A percentile compares a stretch with the other conserved stretches of the same genome.
These are phyloP conservation scores for Drosophila colorata DNA, from an alignment of 2,888 invertebrate species.

Conservation along the genomic window DNA sequence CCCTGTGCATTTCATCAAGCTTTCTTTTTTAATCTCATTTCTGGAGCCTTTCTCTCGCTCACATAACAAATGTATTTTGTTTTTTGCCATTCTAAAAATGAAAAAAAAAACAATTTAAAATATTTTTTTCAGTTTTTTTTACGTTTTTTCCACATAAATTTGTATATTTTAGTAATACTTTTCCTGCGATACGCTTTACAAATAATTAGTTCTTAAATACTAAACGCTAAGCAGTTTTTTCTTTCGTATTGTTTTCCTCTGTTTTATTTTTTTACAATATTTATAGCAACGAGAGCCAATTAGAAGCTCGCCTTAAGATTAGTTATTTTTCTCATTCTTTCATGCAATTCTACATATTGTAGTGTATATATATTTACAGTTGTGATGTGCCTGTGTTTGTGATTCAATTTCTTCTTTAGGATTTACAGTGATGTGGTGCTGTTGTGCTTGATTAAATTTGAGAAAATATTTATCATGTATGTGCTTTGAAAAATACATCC, in stretches of 20 bases:
- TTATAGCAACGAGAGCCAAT: conserved; percentile 45
- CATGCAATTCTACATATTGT: conserved; percentile 31
- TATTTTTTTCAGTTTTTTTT: conserved; percentile 23
- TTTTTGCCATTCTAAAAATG: neutral
- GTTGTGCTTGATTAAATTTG: conserved; percentile 50
- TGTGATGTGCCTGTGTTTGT: conserved; percentile 59
- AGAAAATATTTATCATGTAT: conserved; percentile 41
- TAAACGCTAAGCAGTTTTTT: conserved; percentile 54
- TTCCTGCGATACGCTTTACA: conserved; percentile 65
- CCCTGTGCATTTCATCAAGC: conserved; percentile 2
- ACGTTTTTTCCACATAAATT: conserved; percentile 48
- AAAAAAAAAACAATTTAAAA: conserved; percentile 36
- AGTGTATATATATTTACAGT: conserved; percentile 61
- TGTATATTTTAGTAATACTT: conserved; percentile 75
- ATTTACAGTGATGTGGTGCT: conserved; percentile 65
- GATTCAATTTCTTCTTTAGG: conserved; percentile 17
- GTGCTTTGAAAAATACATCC: conserved; percentile 43
- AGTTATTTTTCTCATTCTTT: conserved; percentile 41
- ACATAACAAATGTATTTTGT: neutral
- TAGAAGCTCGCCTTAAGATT: conserved; percentile 28
- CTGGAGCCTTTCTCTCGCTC: neutral
- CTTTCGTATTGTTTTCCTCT: conserved; percentile 9
- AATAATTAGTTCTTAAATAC: conserved; percentile 47
- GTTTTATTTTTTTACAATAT: conserved; percentile 49
- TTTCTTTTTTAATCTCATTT: conserved; percentile 1